Evolutionary conservation across 2,797 vertebrate genomes (phyloP).

Genomic region (Phrynocephalus vlangalii): DNA sequence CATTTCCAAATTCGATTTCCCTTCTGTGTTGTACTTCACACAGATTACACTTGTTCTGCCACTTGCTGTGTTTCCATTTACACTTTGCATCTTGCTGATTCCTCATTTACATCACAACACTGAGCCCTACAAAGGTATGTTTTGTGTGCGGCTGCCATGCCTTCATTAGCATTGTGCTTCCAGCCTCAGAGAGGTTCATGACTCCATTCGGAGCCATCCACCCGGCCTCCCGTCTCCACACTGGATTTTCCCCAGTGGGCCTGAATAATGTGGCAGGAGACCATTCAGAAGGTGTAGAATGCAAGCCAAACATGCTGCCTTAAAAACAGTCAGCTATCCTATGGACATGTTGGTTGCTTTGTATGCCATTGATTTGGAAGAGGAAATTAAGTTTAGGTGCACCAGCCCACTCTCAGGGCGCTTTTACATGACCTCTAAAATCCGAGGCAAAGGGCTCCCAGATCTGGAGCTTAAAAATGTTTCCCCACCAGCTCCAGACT

Average conservation of each 20-base stretch:
- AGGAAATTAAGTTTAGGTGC: slow-evolving; percentile 19
- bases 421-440: too few relatives aligned
- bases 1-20: slow-evolving; percentile 15
- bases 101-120: slow-evolving; percentile 78
- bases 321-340: slow-evolving; percentile 65
- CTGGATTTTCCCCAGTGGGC: slow-evolving; percentile 64
- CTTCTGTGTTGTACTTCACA: slow-evolving; percentile 56
- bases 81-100: slow-evolving; percentile 70
- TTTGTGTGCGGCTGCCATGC: slow-evolving; percentile 68
- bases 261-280: slow-evolving; percentile 72
- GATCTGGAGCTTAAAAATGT: too few relatives aligned
- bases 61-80: slow-evolving; percentile 73
- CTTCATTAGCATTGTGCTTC: slow-evolving; percentile 75
- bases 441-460: too few relatives aligned
- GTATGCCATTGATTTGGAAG: slow-evolving; percentile 46
- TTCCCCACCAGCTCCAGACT: too few relatives aligned
- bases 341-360: slow-evolving; percentile 31
- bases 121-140: slow-evolving; percentile 71
- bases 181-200: slow-evolving; percentile 72
- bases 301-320: slow-evolving; percentile 59
- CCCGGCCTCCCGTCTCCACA: slow-evolving; percentile 71
- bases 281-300: slow-evolving; percentile 68
- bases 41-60: slow-evolving; percentile 47
- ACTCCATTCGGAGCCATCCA: slow-evolving; percentile 70
- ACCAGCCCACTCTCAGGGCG: background rate